Conservation (phyloP, 2,113 vertebrate genomes). For the Sterrhoptilus dennistouni region DNA sequence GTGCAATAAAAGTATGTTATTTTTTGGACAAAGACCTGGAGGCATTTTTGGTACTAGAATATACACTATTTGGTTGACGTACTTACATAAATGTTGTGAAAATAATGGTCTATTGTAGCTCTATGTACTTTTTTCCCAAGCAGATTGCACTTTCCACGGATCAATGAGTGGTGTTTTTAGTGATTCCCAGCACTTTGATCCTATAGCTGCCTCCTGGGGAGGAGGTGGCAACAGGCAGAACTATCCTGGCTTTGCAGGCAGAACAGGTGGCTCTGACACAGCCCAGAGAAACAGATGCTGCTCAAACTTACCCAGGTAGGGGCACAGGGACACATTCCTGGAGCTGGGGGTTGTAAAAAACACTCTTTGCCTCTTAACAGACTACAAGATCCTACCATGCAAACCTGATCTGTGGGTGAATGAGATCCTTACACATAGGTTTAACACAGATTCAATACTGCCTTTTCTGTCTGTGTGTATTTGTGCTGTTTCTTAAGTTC, state of each 20-base stretch:
- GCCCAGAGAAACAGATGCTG: neutral
- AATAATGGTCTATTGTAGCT: neutral
- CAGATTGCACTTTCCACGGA: neutral
- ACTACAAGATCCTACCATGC: neutral
- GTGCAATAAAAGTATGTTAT: neutral
- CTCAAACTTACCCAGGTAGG: fast-evolving
- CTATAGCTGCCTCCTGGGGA: neutral
- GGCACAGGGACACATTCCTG: too few species aligned
- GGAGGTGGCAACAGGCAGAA: neutral
- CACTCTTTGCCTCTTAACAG: neutral
- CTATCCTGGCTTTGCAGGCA: neutral
- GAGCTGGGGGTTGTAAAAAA: neutral
- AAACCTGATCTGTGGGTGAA: neutral
- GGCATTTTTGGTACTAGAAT: neutral
- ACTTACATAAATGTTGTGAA: neutral
- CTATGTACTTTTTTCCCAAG: neutral
- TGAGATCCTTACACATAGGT: neutral
- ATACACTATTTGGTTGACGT: neutral
- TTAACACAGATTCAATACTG: neutral
- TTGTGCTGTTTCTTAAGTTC: neutral
- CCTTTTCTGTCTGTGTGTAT: neutral
- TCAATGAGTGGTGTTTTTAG: fast-evolving
- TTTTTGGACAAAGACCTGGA: neutral
- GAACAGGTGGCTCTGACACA: neutral
- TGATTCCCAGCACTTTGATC: fast-evolving